Evolutionary conservation across 2,888 invertebrate genomes (phyloP), one percentile per base, ranked within the genome.

Genomic region (Periphyllus acericola): DNA sequence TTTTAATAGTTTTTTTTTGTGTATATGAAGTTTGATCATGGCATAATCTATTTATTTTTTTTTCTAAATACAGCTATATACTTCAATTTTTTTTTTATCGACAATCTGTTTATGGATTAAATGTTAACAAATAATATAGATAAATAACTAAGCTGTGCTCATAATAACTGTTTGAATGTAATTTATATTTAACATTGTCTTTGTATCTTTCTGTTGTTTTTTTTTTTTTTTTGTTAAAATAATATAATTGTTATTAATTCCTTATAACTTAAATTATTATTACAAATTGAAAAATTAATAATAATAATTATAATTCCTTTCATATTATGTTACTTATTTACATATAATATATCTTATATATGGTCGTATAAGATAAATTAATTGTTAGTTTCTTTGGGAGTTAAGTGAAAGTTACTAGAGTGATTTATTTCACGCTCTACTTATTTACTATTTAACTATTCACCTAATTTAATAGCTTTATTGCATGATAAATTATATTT

Each of bases 361-460:
- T 60, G 36, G 60, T 60, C 29, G 3, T 34, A 4, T 72, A 34
- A 71, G 3, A 60, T 71, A 32, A 32, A 52, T 82, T 34, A 52
- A n/a, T 60, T 83, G 14, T 40, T 84, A 66, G 25, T 80, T 66
- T 80, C 19, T 19, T 40, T 14, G 3, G n/a, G n/a, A 36, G 66
- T 60, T 60, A 40, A 72, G n/a, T 14, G 60, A 75, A 75, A 84
- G 40, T 84, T 55, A 52, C 71, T 52, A 17, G 3, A 82, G 40
- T 60, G 3, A 14, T 55, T 83, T 60, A 3, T 36, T 60, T 83
- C 25, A 36, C 17, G 75, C 75, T 66, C 83, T 66, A 76, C 60
- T 76, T 84, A 84, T 66, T 84, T 84, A 17, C n/a, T 40, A 11
- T 40, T 29, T 40, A 14, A 66, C 32, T 76, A 66, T 75, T 83